phyloP scores from a whole-genome alignment of 2,888 invertebrate species.

The Lasioglossum malachurum region DNA sequence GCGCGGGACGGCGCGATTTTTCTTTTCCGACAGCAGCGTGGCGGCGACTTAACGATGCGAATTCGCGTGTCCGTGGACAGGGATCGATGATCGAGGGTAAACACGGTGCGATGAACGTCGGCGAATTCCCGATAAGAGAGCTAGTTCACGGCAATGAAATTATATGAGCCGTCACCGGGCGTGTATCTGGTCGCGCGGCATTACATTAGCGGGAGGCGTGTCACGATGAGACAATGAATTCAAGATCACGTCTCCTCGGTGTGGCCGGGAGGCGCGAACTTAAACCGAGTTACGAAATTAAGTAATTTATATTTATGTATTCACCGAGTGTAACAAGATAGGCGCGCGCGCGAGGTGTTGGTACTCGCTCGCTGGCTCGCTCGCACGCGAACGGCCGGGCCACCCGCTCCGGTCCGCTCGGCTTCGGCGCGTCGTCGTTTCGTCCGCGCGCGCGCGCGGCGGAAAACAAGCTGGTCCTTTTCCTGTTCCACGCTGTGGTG shows the following conservation, averaged over 20 bases:
- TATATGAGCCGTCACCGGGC: slow-evolving; percentile 61
- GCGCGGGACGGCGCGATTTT: not conserved
- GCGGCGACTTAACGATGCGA: slow-evolving; percentile 50
- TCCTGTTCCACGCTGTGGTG: slow-evolving; percentile 18
- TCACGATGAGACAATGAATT: slow-evolving; percentile 78
- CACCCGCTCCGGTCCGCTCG: slow-evolving; percentile 29
- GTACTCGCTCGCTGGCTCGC: slow-evolving; percentile 38
- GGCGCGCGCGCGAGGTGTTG: slow-evolving; percentile 51
- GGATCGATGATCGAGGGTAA: slow-evolving; percentile 39
- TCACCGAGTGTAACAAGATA: slow-evolving; percentile 75
- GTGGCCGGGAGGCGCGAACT: slow-evolving; percentile 73
- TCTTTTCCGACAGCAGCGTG: not conserved
- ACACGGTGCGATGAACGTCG: slow-evolving; percentile 24
- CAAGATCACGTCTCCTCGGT: slow-evolving; percentile 77
- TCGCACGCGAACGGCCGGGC: slow-evolving; percentile 10
- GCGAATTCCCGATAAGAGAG: slow-evolving; percentile 43
- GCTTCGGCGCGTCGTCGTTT: slow-evolving; percentile 54
- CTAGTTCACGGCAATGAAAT: slow-evolving; percentile 57
- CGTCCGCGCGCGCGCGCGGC: slow-evolving; percentile 12
- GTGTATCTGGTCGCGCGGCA: slow-evolving; percentile 50
- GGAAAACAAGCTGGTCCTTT: slow-evolving; percentile 41
- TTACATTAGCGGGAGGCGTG: slow-evolving; percentile 64
- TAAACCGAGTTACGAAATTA: slow-evolving; percentile 76
- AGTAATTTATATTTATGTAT: slow-evolving; percentile 81
- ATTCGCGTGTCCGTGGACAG: slow-evolving; percentile 17